Evolutionary conservation across 2,888 invertebrate genomes (phyloP).

Genomic region (Neocrepidodera transversa): DNA sequence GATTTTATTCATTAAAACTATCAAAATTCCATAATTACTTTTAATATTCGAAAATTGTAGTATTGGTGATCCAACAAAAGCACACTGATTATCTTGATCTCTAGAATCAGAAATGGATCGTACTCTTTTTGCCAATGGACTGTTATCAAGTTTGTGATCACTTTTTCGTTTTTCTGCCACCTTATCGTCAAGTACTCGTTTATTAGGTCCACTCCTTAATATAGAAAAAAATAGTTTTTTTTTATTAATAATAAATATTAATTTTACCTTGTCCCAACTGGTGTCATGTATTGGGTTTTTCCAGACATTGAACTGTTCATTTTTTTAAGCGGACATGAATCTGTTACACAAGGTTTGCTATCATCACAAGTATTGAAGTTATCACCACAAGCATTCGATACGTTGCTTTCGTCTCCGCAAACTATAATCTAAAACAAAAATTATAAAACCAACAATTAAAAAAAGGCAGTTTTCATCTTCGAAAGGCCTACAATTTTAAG

Average conservation of each 20-base stretch:
- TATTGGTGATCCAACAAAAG: conserved; percentile 43
- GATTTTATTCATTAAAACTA: neutral
- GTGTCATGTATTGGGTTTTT: too few relatives aligned
- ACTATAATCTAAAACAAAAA: neutral
- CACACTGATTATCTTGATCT: conserved; percentile 40
- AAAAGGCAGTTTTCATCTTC: neutral
- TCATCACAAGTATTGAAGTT: too few relatives aligned
- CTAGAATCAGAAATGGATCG: conserved; percentile 23
- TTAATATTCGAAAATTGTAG: conserved; percentile 14
- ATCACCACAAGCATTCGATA: too few relatives aligned
- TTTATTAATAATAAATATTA: too few relatives aligned
- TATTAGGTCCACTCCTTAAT: too few relatives aligned
- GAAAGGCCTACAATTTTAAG: too few relatives aligned
- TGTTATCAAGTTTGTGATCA: neutral
- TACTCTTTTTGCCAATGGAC: conserved; percentile 7
- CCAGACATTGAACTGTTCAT: too few relatives aligned
- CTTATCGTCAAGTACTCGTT: neutral
- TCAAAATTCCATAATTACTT: conserved; percentile 4
- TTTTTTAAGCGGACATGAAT: too few relatives aligned
- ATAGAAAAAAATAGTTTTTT: too few relatives aligned
- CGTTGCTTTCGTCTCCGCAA: neutral
- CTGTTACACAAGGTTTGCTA: too few relatives aligned
- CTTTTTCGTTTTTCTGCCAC: conserved; percentile 15
- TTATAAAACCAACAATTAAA: neutral
- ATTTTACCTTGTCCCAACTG: too few relatives aligned